phyloP scores from a whole-genome alignment of 2,888 invertebrate genomes.

The Drosophila setosimentum region DNA sequence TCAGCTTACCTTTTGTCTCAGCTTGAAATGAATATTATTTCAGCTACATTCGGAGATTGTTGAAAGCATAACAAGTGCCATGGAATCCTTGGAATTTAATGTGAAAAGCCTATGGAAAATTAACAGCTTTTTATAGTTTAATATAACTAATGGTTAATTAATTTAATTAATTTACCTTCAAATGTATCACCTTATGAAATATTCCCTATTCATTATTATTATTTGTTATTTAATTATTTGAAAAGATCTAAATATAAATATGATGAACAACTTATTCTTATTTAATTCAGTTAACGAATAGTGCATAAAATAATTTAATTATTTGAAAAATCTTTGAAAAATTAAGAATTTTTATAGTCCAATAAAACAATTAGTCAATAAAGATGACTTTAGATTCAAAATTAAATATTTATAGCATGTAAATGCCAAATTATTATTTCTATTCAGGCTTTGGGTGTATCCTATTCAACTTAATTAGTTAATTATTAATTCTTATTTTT shows the following conservation, averaged over 20 bases:
- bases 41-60: conserved; percentile 53
- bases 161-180: neutral
- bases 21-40: conserved; percentile 45
- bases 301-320: too few relatives aligned
- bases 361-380: neutral
- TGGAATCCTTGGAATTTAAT: conserved; percentile 21
- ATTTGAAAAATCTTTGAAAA: too few relatives aligned
- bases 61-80: conserved; percentile 50
- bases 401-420: too few relatives aligned
- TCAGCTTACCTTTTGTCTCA: conserved; percentile 72
- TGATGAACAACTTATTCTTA: neutral
- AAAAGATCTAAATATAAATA: neutral
- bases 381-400: neutral
- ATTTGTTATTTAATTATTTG: neutral
- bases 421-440: too few relatives aligned
- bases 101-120: neutral
- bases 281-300: neutral
- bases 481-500: too few relatives aligned
- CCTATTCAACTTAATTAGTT: too few relatives aligned
- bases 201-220: too few relatives aligned
- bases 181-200: neutral
- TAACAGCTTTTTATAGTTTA: neutral
- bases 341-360: too few relatives aligned
- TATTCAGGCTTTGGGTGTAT: too few relatives aligned
- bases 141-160: neutral